Evolutionary conservation across 2,113 vertebrate species (phyloP), one percentile per base, ranked within the genome.

Genomic region (Alaudala cheleensis): DNA sequence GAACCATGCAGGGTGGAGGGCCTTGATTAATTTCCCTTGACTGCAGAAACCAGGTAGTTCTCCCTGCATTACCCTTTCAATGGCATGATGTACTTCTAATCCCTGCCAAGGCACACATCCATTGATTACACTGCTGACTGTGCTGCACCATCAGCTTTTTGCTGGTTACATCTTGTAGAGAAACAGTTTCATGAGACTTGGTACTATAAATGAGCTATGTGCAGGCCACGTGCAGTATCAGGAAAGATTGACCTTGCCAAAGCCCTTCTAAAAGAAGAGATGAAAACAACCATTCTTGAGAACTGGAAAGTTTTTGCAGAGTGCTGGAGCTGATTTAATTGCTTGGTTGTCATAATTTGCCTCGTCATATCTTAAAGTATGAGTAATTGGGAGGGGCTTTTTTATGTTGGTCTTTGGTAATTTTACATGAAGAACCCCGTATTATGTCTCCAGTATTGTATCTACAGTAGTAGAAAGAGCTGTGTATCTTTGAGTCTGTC

Each of bases 61-160:
- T 74, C 6, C 65, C 42, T 0, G 3, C 50, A 21, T 66, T 65
- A 14, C 0, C 47, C 4, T 0, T 53, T 64, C 23, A 16, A 0
- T 5, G 11, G 6, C 24, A 22, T 19, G 29, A 20, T 29, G 14
- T 6, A 51, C 29, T 70, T 76, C 51, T 51, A 13, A 56, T 34
- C 12, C 34, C 72, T 79, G 26, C 33, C 39, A 23, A 39, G 47
- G 28, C 51, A 45, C 19, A 24, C 6, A 4, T 56, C 24, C 0
- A 4, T 47, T 67, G 26, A 85, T 86, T 66, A 20, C 29, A 6
- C 3, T 8, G 29, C 18, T 60, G 61, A 21, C 42, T 6, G 2
- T 33, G 44, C 62, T 86, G 24, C 40, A 37, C 6, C 4, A 1
- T 53, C 44, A 24, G 78, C 9, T 29, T 69, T 53, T 39, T 51